Evolutionary conservation across 2,888 invertebrate species (phyloP).

Genomic region (Caenorhabditis sinica): DNA sequence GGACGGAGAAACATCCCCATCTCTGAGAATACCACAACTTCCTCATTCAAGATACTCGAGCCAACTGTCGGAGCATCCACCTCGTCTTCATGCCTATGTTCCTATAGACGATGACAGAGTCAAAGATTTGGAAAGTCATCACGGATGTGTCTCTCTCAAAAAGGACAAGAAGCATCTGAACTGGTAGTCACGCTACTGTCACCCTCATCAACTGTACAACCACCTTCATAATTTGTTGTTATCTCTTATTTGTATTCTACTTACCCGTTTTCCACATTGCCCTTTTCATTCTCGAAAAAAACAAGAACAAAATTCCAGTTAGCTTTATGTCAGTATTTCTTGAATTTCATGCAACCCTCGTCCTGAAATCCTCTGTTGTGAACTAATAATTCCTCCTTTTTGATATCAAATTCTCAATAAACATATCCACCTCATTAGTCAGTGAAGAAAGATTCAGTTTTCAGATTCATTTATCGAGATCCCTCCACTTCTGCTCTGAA

Average conservation of each 20-base stretch:
- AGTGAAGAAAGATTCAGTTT: neutral
- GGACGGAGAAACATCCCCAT: conserved; percentile 1
- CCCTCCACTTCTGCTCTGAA: neutral
- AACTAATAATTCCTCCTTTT: neutral
- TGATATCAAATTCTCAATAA: neutral
- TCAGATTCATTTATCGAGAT: neutral
- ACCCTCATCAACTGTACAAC: conserved; percentile 2
- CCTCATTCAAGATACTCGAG: conserved; percentile 67
- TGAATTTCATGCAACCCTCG: neutral
- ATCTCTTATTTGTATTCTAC: conserved; percentile 18
- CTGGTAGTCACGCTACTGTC: conserved; percentile 27
- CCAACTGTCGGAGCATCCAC: conserved; percentile 67
- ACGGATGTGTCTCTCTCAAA: conserved; percentile 55
- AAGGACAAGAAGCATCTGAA: conserved; percentile 60
- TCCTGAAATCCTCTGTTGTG: neutral
- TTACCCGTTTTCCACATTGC: conserved; percentile 9
- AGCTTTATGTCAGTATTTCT: neutral
- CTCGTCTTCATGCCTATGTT: conserved; percentile 75
- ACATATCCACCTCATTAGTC: neutral
- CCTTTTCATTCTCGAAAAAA: neutral
- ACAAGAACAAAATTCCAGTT: neutral
- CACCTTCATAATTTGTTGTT: neutral
- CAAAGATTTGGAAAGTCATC: conserved; percentile 61
- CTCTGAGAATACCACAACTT: conserved; percentile 45
- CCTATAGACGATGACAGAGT: conserved; percentile 56